Evolutionary conservation across 2,888 invertebrate species (phyloP).

Genomic region (Ferdinandea cuprea): DNA sequence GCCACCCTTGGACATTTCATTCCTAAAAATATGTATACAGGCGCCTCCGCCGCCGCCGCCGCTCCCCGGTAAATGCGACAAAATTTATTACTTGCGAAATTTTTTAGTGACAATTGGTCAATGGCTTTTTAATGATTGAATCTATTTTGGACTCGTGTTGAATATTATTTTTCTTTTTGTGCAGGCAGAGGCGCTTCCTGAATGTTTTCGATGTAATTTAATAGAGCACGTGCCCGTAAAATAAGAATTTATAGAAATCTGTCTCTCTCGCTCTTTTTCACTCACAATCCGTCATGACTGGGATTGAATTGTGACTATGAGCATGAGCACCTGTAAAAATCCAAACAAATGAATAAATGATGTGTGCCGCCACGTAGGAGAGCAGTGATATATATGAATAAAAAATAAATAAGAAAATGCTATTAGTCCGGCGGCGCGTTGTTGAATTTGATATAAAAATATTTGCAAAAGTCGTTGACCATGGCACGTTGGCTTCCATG

Average conservation of each 20-base stretch:
- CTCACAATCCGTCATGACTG: too few relatives aligned
- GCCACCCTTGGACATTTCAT: not conserved
- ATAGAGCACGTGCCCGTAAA: too few relatives aligned
- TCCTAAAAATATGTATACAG: not conserved
- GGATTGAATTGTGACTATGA: too few relatives aligned
- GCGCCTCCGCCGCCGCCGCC: too few relatives aligned
- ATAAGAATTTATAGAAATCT: too few relatives aligned
- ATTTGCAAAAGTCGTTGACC: conserved; percentile 42
- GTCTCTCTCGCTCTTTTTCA: too few relatives aligned
- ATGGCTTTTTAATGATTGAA: conserved; percentile 55
- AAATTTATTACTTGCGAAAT: conserved; percentile 23
- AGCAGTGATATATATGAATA: conserved; percentile 13
- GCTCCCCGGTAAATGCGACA: conserved; percentile 5
- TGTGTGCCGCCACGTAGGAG: not conserved
- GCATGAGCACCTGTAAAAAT: not conserved
- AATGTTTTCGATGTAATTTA: not conserved
- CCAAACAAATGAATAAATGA: not conserved
- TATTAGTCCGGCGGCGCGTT: not conserved
- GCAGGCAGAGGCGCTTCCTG: conserved; percentile 1
- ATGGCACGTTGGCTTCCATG: conserved; percentile 12
- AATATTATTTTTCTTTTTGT: conserved; percentile 4
- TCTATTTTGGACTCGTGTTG: conserved; percentile 41
- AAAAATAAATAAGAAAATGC: not conserved
- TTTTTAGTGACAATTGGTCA: conserved; percentile 63
- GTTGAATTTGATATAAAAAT: conserved; percentile 16